A percentile compares a stretch with the other conserved stretches of the same genome.
These are phyloP conservation scores for Urocynchramus pylzowi DNA, from an alignment of 2,113 vertebrate genomes.

Conservation along the genomic window DNA sequence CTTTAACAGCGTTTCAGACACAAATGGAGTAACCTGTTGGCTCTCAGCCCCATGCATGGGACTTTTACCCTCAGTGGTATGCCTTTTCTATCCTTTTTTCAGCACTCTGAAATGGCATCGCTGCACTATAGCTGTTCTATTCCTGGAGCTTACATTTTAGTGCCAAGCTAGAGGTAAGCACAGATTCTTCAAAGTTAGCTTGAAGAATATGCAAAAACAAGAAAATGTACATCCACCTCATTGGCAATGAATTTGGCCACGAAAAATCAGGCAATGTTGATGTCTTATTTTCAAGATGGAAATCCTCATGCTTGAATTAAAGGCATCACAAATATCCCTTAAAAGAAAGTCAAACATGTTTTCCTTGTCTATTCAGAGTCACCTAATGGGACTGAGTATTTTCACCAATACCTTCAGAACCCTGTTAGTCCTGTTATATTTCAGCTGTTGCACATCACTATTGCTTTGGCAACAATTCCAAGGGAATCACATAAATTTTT, in stretches of 20 bases:
- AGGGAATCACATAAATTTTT: background rate
- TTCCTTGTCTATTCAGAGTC: background rate
- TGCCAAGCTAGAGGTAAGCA: background rate
- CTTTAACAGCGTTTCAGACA: background rate
- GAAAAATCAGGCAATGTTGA: background rate
- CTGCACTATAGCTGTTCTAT: background rate
- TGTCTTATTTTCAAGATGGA: background rate
- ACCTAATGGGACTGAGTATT: background rate
- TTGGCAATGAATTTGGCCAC: background rate
- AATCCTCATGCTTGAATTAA: background rate
- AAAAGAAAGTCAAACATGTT: background rate
- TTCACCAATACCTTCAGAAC: background rate
- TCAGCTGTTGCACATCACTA: background rate
- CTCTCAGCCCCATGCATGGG: background rate
- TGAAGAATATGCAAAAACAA: background rate
- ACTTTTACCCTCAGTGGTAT: background rate
- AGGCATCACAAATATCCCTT: background rate
- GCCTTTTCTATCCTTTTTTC: background rate
- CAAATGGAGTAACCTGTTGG: background rate
- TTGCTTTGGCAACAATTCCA: background rate
- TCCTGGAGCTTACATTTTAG: background rate
- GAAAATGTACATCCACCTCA: accelerated
- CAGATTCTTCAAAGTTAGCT: background rate
- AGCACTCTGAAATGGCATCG: background rate
- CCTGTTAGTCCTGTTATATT: background rate